Percentiles rank a stretch among this genome's conserved stretches.
phyloP scores from a whole-genome alignment of 2,888 invertebrate species.

The Mimachlamys varia region DNA sequence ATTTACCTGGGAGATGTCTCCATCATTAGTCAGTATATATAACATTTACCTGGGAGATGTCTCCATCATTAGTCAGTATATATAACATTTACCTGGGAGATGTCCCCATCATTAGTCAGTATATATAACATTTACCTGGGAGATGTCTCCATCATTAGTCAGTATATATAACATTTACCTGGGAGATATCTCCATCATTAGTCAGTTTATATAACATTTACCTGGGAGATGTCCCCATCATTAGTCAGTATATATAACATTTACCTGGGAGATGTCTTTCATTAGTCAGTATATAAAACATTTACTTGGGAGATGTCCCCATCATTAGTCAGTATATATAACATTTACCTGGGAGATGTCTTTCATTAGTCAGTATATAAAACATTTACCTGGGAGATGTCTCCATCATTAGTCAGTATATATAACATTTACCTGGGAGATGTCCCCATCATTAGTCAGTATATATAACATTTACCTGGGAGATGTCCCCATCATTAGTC shows the following conservation, averaged over 20 bases:
- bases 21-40: not conserved
- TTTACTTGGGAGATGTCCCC: too few species aligned
- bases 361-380: not conserved
- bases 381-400: not conserved
- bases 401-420: not conserved
- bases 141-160: too few species aligned
- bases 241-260: not conserved
- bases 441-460: too few species aligned
- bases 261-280: too few species aligned
- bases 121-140: not conserved
- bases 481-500: too few species aligned
- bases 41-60: not conserved
- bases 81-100: not conserved
- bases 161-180: not conserved
- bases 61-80: not conserved
- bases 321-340: not conserved
- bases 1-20: too few species aligned
- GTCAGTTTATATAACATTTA: not conserved
- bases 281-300: not conserved
- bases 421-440: not conserved
- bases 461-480: not conserved
- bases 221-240: too few species aligned
- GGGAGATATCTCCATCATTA: too few species aligned
- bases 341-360: not conserved
- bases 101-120: too few species aligned